A percentile compares a stretch with the other conserved stretches of the same genome.
Conservation (phyloP, 2,797 vertebrate species). For the Pygocentrus nattereri region DNA sequence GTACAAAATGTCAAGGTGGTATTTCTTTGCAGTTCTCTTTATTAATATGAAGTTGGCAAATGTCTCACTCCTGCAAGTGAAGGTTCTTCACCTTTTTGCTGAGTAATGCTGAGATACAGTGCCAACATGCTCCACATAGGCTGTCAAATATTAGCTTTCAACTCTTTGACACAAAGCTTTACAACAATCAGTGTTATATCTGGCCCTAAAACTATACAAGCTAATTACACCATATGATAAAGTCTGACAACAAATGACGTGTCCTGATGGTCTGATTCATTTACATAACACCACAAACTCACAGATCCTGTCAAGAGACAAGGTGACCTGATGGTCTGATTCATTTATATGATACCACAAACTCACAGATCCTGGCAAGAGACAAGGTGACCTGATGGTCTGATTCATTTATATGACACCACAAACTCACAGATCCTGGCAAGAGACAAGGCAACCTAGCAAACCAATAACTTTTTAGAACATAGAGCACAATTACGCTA, state of each 20-base stretch:
- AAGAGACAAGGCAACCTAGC: too few relatives aligned
- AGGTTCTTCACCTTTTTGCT: not conserved
- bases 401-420: too few relatives aligned
- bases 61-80: not conserved
- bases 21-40: not conserved
- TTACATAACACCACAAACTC: not conserved
- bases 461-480: not conserved
- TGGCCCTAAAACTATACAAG: not conserved
- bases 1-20: too few relatives aligned
- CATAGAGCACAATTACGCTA: not conserved
- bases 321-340: not conserved
- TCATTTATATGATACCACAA: too few relatives aligned
- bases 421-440: not conserved
- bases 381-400: not conserved
- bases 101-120: not conserved
- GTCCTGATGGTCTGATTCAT: not conserved
- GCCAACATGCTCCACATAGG: not conserved
- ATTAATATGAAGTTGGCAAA: not conserved
- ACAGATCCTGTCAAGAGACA: not conserved
- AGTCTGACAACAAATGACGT: too few relatives aligned
- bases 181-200: not conserved
- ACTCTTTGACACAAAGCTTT: conserved; percentile 32
- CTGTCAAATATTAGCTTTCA: conserved; percentile 8
- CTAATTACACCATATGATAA: not conserved
- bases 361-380: not conserved